Conservation (phyloP, 92 coral and sea anemone genomes). For the Zoanthus solanderi region DNA sequence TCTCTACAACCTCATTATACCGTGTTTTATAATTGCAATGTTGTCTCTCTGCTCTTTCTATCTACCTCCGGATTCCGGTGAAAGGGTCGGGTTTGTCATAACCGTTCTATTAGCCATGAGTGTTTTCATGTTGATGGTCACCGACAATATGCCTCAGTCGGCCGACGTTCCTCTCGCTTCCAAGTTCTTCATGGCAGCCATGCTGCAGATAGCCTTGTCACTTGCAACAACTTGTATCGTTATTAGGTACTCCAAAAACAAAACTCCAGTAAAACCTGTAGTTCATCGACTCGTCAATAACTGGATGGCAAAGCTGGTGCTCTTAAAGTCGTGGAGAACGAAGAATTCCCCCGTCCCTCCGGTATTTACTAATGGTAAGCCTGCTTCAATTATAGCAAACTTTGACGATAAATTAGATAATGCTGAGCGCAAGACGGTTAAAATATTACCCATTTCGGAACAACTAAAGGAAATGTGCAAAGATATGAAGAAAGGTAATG, state of each 20-base stretch:
- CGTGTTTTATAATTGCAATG: slow-evolving; percentile 64
- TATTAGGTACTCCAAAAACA: slow-evolving; percentile 56
- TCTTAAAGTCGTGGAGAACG: slow-evolving; percentile 28
- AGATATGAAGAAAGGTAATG: background rate
- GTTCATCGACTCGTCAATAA: slow-evolving; percentile 51
- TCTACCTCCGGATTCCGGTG: slow-evolving; percentile 86
- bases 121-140: slow-evolving; percentile 75
- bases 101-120: slow-evolving; percentile 83
- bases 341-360: background rate
- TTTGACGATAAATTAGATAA: slow-evolving; percentile 1
- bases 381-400: background rate
- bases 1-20: slow-evolving; percentile 70
- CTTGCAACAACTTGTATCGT: slow-evolving; percentile 68
- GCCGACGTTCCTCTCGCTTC: slow-evolving; percentile 70
- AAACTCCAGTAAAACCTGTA: slow-evolving; percentile 44
- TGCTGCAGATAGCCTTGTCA: slow-evolving; percentile 67
- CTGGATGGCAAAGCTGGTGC: slow-evolving; percentile 57
- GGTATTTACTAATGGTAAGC: background rate
- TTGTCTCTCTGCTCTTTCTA: slow-evolving; percentile 75
- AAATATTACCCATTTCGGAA: background rate
- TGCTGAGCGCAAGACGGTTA: background rate
- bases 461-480: background rate
- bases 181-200: slow-evolving; percentile 67
- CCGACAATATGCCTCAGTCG: slow-evolving; percentile 70
- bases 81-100: slow-evolving; percentile 88